Evolutionary conservation across 2,113 vertebrate genomes (phyloP).

Genomic region (Pseudopodoces humilis): DNA sequence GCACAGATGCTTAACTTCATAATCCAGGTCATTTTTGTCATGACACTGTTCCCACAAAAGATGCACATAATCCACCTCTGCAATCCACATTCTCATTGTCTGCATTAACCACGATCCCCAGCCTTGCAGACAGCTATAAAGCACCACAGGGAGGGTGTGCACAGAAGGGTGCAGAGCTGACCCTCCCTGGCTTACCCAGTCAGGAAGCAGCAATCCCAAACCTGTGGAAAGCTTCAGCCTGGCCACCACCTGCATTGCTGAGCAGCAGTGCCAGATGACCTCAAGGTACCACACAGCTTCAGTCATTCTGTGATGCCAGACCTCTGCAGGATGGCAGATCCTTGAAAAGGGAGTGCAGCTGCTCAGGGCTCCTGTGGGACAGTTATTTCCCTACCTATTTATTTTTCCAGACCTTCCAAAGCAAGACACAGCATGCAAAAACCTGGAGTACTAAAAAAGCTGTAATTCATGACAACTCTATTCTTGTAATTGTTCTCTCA

Average conservation of each 20-base stretch:
- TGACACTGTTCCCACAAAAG: too few relatives aligned
- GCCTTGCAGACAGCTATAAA: not conserved
- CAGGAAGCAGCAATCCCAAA: not conserved
- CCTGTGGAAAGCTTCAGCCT: not conserved
- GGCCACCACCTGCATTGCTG: rapidly evolving
- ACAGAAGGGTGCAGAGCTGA: not conserved
- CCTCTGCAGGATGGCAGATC: not conserved
- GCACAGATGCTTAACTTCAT: not conserved
- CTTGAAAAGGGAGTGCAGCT: not conserved
- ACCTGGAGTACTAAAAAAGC: not conserved
- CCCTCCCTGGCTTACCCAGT: rapidly evolving
- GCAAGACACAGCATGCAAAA: not conserved
- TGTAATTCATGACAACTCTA: not conserved
- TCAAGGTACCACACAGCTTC: not conserved
- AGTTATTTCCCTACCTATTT: not conserved
- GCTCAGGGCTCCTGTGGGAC: not conserved
- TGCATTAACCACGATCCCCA: rapidly evolving
- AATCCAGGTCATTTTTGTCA: not conserved
- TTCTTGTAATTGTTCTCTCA: not conserved
- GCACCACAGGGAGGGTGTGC: not conserved
- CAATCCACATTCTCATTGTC: not conserved
- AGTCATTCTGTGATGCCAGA: rapidly evolving
- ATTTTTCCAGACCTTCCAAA: not conserved
- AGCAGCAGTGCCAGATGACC: not conserved
- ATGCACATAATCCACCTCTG: not conserved